Evolutionary conservation across 2,888 invertebrate genomes (phyloP), one percentile per base, ranked within the genome.

Genomic region (Xestia rhomboidea): DNA sequence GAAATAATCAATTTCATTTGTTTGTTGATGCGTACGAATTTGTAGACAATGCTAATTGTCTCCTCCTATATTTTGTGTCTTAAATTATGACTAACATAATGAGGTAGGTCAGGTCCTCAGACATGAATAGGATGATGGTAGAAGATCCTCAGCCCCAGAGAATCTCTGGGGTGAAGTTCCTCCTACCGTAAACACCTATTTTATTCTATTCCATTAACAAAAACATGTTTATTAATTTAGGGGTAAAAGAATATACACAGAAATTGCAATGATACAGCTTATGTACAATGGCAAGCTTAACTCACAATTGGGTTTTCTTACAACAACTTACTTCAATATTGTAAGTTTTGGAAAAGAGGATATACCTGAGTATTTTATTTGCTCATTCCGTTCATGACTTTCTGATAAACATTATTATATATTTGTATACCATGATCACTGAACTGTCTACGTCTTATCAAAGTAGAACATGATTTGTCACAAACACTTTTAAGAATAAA

Each of bases 31-130:
- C 79, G 30, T 57, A 27, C 21, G n/a, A 8, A 44, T 44, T 41
- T 57, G 38, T n/a, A 41, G 46, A 79, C 30, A 79, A 68, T 79
- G n/a, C n/a, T 30, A 30, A 68, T 60, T 78, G 51, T 54, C 10
- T 38, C 6, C 7, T 44, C 6, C 7, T 44, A 27, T 38, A 54
- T 21, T 38, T 38, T 10, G 46, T 38, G 18, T 21, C n/a, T 49
- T 46, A 46, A 34, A 70, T 38, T 41, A 30, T 76, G 30, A 49
- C 10, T 41, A 44, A 46, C 30, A 27, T 41, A 27, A 64, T 41
- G 64, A 64, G 41, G 64, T 64, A 64, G n/a, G 41, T 24, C 15
- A 41, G n/a, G n/a, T n/a, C 15, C 38, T 38, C 30, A 38, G 5
- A n/a, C n/a, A 24, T 24, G n/a, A n/a, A 38, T 64, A 41, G 15